A percentile compares a stretch with the other conserved stretches of the same genome.
Evolutionary conservation across 2,888 invertebrate species (phyloP).

Genomic region (Drosophila putrida): DNA sequence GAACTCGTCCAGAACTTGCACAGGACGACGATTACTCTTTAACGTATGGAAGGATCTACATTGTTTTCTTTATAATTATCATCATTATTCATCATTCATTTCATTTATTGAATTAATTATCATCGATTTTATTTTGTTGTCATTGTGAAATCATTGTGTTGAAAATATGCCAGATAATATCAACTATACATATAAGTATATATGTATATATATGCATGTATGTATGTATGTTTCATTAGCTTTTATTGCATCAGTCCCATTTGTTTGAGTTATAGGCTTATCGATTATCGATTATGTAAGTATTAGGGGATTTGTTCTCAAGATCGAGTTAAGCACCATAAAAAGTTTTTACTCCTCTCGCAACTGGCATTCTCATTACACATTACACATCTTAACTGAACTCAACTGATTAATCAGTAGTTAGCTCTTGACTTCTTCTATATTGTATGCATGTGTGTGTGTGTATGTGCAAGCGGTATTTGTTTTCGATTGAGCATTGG

Average conservation of each 20-base stretch:
- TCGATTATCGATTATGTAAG: slow-evolving; percentile 34
- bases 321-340: slow-evolving; percentile 78
- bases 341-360: slow-evolving; percentile 48
- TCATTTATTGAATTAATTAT: slow-evolving; percentile 1
- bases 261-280: slow-evolving; percentile 72
- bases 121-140: slow-evolving; percentile 6
- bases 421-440: slow-evolving; percentile 7
- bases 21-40: slow-evolving; percentile 44
- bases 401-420: not conserved
- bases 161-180: slow-evolving; percentile 56
- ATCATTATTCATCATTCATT: not conserved
- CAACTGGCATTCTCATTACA: slow-evolving; percentile 50
- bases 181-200: slow-evolving; percentile 34
- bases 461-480: slow-evolving; percentile 17
- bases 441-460: not conserved
- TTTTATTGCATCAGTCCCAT: slow-evolving; percentile 79
- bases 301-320: slow-evolving; percentile 45
- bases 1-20: slow-evolving; percentile 15
- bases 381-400: not conserved
- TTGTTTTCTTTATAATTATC: slow-evolving; percentile 22
- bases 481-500: slow-evolving; percentile 21
- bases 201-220: slow-evolving; percentile 20
- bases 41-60: slow-evolving; percentile 55
- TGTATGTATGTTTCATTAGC: slow-evolving; percentile 39
- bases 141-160: slow-evolving; percentile 41